Evolutionary conservation across 1,140 invertebrate species (phyloP).

Genomic region (Pseudobourletiella spinata): DNA sequence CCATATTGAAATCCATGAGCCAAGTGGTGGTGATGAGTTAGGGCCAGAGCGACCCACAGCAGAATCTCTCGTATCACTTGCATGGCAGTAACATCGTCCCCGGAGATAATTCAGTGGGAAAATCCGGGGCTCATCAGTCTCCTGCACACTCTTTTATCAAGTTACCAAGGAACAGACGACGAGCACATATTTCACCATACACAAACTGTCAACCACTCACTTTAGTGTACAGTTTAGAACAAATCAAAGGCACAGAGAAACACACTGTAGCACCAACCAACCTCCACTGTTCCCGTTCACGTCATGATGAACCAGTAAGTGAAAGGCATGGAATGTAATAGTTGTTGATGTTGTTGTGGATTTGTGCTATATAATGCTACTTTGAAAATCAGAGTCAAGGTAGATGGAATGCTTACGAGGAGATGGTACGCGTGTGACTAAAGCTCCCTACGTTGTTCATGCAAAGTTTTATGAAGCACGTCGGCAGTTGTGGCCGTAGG

Average conservation of each 20-base stretch:
- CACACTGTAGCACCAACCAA: too few species aligned
- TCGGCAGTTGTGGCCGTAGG: too few species aligned
- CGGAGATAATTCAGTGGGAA: neutral
- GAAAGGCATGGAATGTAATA: too few species aligned
- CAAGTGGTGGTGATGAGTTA: neutral
- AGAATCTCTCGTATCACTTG: neutral
- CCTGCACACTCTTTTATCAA: neutral
- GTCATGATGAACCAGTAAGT: too few species aligned
- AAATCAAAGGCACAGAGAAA: too few species aligned
- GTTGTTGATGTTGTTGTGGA: too few species aligned
- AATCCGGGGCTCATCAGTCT: neutral
- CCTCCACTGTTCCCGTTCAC: too few species aligned
- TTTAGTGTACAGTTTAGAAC: neutral
- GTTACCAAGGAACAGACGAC: neutral
- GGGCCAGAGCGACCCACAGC: neutral
- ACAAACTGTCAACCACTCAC: neutral
- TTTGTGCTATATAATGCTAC: too few species aligned
- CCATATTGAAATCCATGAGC: neutral
- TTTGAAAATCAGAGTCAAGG: slow-evolving; percentile 6
- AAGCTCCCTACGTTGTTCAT: too few species aligned
- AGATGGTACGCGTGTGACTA: too few species aligned
- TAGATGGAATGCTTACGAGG: neutral
- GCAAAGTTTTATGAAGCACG: too few species aligned
- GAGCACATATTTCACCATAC: neutral
- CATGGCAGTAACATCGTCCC: neutral